Evolutionary conservation across 2,888 invertebrate species (phyloP).

Genomic region (Allygus modestus): DNA sequence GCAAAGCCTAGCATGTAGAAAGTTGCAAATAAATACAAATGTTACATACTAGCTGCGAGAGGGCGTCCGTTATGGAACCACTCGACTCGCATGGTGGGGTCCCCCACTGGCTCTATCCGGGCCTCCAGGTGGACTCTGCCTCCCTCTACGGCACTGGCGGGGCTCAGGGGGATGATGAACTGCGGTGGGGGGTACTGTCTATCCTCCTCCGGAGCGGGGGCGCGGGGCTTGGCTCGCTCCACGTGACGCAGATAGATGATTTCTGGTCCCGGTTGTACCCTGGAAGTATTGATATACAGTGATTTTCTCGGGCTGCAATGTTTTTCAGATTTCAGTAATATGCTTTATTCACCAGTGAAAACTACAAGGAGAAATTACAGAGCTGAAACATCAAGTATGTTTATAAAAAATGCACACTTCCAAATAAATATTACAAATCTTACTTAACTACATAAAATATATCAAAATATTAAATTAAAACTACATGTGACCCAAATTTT

Average conservation of each 20-base stretch:
- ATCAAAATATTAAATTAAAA: too few species aligned
- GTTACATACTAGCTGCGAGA: constrained; percentile 91
- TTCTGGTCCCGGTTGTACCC: constrained; percentile 94
- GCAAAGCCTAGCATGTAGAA: too few species aligned
- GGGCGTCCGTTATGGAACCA: constrained; percentile 96
- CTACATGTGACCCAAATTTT: too few species aligned
- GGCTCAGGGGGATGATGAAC: constrained; percentile 92
- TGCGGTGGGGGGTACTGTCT: constrained; percentile 93
- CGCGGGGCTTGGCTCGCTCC: constrained; percentile 90
- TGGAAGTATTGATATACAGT: constrained; percentile 73
- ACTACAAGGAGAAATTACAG: too few species aligned
- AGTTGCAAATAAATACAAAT: too few species aligned
- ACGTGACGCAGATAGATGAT: constrained; percentile 95
- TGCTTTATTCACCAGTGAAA: too few species aligned
- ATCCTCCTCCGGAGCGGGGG: constrained; percentile 90
- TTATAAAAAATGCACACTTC: too few species aligned
- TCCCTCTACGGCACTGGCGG: constrained; percentile 82
- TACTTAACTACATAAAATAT: too few species aligned
- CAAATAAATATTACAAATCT: too few species aligned
- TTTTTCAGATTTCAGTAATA: too few species aligned
- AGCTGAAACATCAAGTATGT: too few species aligned
- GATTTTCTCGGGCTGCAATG: too few species aligned
- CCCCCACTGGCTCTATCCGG: constrained; percentile 97
- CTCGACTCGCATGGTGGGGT: constrained; percentile 97
- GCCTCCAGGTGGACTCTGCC: constrained; percentile 97